phyloP scores from a whole-genome alignment of 2,888 invertebrate genomes.

The Acleris sparsana region DNA sequence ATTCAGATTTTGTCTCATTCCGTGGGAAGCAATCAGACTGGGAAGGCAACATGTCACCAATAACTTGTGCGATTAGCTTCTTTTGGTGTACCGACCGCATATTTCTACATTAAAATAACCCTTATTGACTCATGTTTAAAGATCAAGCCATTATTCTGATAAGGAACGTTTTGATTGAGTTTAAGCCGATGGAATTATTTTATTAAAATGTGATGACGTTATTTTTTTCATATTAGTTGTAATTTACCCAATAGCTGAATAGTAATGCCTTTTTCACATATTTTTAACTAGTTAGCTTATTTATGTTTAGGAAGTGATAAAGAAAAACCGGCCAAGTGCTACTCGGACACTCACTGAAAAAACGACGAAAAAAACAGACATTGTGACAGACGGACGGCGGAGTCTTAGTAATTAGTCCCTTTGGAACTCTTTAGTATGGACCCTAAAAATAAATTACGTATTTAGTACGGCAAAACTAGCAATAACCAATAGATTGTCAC shows the following conservation, averaged over 20 bases:
- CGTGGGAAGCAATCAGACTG: slow-evolving; percentile 22
- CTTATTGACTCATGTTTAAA: slow-evolving; percentile 7
- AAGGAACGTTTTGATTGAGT: background rate
- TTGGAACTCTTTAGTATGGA: too few relatives aligned
- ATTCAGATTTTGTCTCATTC: slow-evolving; percentile 13
- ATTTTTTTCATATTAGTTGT: background rate
- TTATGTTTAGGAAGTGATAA: too few relatives aligned
- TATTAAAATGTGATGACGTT: slow-evolving; percentile 13
- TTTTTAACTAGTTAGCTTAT: too few relatives aligned
- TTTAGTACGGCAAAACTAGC: background rate
- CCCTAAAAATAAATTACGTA: too few relatives aligned
- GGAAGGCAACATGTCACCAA: slow-evolving; percentile 29
- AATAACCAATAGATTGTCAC: slow-evolving; percentile 26
- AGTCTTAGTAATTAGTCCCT: too few relatives aligned
- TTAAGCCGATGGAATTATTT: slow-evolving; percentile 20
- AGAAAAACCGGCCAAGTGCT: too few relatives aligned
- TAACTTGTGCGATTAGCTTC: slow-evolving; percentile 29
- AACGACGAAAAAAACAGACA: too few relatives aligned
- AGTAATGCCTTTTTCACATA: too few relatives aligned
- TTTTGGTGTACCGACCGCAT: slow-evolving; percentile 25
- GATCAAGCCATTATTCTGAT: slow-evolving; percentile 11
- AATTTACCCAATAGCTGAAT: too few relatives aligned
- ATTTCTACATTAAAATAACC: slow-evolving; percentile 15
- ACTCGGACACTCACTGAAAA: too few relatives aligned
- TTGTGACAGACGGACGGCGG: too few relatives aligned